A percentile compares a stretch with the other conserved stretches of the same genome.
Conservation (phyloP, 2,888 invertebrate species). For the Leptopilina drosophilae region DNA sequence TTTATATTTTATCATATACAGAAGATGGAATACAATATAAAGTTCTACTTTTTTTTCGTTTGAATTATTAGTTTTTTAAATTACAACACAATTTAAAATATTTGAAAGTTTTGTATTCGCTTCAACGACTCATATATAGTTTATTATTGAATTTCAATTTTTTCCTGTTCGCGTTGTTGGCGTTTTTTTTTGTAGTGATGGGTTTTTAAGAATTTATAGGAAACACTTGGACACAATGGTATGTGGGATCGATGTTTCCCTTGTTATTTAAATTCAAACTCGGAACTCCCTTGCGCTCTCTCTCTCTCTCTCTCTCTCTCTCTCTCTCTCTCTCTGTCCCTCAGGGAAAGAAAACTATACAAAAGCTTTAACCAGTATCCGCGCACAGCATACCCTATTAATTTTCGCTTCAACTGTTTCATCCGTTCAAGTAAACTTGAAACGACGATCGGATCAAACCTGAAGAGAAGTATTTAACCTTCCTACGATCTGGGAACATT, state of each 20-base stretch:
- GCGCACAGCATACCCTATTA: slow-evolving; percentile 12
- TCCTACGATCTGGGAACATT: neutral
- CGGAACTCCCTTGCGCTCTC: neutral
- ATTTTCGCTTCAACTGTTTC: slow-evolving; percentile 34
- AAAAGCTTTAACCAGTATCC: neutral
- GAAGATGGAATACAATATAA: no score
- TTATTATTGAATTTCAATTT: slow-evolving; percentile 28
- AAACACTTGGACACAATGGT: slow-evolving; percentile 27
- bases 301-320: neutral
- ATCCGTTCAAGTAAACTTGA: neutral
- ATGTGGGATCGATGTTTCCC: slow-evolving; percentile 17
- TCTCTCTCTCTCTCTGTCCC: neutral
- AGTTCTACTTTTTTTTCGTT: no score
- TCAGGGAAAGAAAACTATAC: neutral
- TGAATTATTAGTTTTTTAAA: neutral
- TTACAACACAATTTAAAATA: slow-evolving; percentile 7
- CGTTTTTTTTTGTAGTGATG: neutral
- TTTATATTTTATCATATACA: no score
- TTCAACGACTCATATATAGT: neutral
- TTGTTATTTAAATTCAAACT: slow-evolving; percentile 26
- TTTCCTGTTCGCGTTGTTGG: neutral
- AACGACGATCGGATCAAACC: slow-evolving; percentile 10
- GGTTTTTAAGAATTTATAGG: slow-evolving; percentile 21
- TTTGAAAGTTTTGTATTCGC: neutral
- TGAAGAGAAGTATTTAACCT: slow-evolving; percentile 24